A percentile compares a stretch with the other conserved stretches of the same genome.
Evolutionary conservation across 2,113 vertebrate species (phyloP).

Genomic region (Hassar affinis): DNA sequence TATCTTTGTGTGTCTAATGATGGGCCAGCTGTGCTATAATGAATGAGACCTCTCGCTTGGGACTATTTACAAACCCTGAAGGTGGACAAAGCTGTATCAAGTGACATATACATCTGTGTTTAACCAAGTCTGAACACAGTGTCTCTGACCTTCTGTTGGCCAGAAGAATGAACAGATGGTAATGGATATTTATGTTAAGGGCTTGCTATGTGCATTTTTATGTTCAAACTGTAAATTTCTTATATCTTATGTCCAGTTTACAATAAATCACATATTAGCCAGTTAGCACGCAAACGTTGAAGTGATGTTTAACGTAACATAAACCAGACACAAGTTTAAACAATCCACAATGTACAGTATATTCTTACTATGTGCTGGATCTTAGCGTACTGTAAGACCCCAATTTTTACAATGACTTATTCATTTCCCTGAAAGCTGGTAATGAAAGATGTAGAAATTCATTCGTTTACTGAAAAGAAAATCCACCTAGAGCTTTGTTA

Average conservation of each 20-base stretch:
- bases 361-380: not conserved
- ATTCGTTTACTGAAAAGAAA: not conserved
- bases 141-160: slow-evolving; percentile 28
- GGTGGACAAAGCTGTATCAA: slow-evolving; percentile 20
- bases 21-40: slow-evolving; percentile 20
- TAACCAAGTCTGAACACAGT: slow-evolving; percentile 25
- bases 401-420: not conserved
- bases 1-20: slow-evolving; percentile 29
- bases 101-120: slow-evolving; percentile 43
- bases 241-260: not conserved
- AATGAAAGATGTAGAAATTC: not conserved
- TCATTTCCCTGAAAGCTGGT: not conserved
- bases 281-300: slow-evolving; percentile 1
- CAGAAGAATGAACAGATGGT: not conserved
- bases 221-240: not conserved
- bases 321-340: not conserved
- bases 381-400: not conserved
- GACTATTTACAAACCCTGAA: slow-evolving; percentile 33
- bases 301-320: not conserved
- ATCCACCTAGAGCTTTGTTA: not conserved
- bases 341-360: not conserved
- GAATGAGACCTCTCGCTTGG: slow-evolving; percentile 28
- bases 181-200: slow-evolving; percentile 41
- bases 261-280: slow-evolving; percentile 8
- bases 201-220: slow-evolving; percentile 10